A percentile compares a stretch with the other conserved stretches of the same genome.
Evolutionary conservation across 2,888 invertebrate genomes (phyloP).

Genomic region (Xestia xanthographa): DNA sequence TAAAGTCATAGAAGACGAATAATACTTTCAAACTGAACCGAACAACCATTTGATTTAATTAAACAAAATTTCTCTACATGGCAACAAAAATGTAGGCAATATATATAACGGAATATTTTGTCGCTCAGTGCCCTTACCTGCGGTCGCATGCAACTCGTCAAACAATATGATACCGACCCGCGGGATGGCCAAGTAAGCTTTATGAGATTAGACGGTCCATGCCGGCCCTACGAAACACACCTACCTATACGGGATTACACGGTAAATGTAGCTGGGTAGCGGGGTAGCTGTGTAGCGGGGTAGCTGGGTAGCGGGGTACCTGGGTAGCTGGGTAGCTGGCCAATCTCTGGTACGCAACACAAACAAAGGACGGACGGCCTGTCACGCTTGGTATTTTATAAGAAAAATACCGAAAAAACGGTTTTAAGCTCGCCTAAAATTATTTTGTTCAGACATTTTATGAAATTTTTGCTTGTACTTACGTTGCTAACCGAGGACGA

Average conservation of each 20-base stretch:
- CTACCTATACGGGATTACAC: slow-evolving; percentile 54
- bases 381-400: slow-evolving; percentile 57
- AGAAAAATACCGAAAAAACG: slow-evolving; percentile 48
- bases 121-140: slow-evolving; percentile 57
- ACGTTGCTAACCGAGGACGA: not conserved
- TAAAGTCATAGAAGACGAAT: not conserved
- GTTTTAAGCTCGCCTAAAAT: slow-evolving; percentile 11
- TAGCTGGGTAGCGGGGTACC: not conserved
- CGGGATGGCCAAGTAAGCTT: slow-evolving; percentile 77
- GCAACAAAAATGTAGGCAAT: slow-evolving; percentile 5
- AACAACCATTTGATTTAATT: not conserved
- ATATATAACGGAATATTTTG: slow-evolving; percentile 22
- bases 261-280: slow-evolving; percentile 41
- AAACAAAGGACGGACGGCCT: slow-evolving; percentile 54
- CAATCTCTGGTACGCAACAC: slow-evolving; percentile 47
- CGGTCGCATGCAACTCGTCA: slow-evolving; percentile 69
- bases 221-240: slow-evolving; percentile 56
- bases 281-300: slow-evolving; percentile 15
- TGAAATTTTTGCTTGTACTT: not conserved
- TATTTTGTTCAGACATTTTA: slow-evolving; percentile 2
- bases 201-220: slow-evolving; percentile 78
- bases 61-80: not conserved
- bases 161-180: slow-evolving; percentile 70
- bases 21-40: too few species aligned
- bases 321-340: slow-evolving; percentile 25